Evolutionary conservation across 2,113 vertebrate species (phyloP).

Genomic region (Nerophis lumbriciformis): DNA sequence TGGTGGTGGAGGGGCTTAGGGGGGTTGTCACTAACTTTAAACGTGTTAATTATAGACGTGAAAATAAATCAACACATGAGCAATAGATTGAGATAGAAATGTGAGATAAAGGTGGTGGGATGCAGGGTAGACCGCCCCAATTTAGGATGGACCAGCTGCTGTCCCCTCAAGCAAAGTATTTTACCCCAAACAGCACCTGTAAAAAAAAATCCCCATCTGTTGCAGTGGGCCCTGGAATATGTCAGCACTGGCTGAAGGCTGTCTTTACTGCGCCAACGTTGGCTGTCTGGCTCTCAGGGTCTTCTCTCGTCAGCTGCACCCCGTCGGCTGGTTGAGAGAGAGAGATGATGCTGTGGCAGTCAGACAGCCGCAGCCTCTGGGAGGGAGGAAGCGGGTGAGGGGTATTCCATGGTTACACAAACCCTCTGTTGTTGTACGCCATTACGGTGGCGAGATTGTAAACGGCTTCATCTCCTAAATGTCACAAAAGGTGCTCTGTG

Average conservation of each 20-base stretch:
- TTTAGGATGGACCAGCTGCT: slow-evolving; percentile 70
- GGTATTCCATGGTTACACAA: slow-evolving; percentile 23
- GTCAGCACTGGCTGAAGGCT: slow-evolving; percentile 66
- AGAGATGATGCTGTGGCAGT: slow-evolving; percentile 42
- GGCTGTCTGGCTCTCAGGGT: slow-evolving; percentile 55
- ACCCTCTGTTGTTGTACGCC: slow-evolving; percentile 46
- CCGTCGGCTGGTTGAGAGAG: slow-evolving; percentile 46
- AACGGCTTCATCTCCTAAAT: slow-evolving; percentile 39
- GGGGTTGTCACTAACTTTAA: background rate
- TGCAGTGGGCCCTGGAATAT: slow-evolving; percentile 60
- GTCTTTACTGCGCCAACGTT: slow-evolving; percentile 42
- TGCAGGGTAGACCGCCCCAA: slow-evolving; percentile 46
- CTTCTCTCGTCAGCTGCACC: slow-evolving; percentile 56
- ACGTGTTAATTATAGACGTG: slow-evolving; percentile 18
- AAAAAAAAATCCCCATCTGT: slow-evolving; percentile 69
- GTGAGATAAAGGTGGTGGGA: slow-evolving; percentile 9
- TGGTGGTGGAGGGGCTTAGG: slow-evolving; percentile 11
- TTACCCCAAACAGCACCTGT: slow-evolving; percentile 68
- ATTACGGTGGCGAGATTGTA: slow-evolving; percentile 32
- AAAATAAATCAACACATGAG: slow-evolving; percentile 20
- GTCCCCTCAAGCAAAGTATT: slow-evolving; percentile 66
- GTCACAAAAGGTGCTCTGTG: slow-evolving; percentile 44
- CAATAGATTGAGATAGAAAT: slow-evolving; percentile 27
- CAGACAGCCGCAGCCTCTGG: slow-evolving; percentile 45
- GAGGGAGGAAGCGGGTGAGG: slow-evolving; percentile 5